phyloP scores from a whole-genome alignment of 2,888 invertebrate species.

The Cataglyphis albicans region DNA sequence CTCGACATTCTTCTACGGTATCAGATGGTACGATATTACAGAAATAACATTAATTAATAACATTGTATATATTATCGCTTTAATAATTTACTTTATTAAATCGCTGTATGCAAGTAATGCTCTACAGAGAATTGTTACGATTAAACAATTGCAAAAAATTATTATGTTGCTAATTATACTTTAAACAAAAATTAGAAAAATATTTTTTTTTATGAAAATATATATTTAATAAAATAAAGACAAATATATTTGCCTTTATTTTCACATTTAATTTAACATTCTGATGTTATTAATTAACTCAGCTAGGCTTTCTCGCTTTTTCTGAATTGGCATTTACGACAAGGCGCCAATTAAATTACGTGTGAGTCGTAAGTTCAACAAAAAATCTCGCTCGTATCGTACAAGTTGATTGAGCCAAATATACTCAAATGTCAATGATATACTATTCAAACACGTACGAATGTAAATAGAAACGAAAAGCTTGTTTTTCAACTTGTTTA shows the following conservation, averaged over 20 bases:
- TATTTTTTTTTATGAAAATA: not conserved
- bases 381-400: slow-evolving; percentile 13
- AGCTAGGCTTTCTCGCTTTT: not conserved
- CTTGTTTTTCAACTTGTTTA: not conserved
- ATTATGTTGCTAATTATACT: not conserved
- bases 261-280: not conserved
- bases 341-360: slow-evolving; percentile 42
- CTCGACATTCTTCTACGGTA: not conserved
- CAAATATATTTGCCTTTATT: not conserved
- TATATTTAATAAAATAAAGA: too few species aligned
- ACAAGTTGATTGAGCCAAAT: slow-evolving; percentile 19
- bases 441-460: not conserved
- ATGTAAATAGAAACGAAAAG: slow-evolving; percentile 10
- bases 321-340: slow-evolving; percentile 26
- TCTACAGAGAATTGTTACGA: not conserved
- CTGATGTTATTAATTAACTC: not conserved
- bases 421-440: not conserved
- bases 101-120: not conserved
- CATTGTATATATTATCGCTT: not conserved
- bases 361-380: slow-evolving; percentile 30
- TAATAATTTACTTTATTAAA: not conserved
- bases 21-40: not conserved
- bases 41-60: not conserved
- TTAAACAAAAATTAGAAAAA: not conserved
- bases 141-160: slow-evolving; percentile 4